Evolutionary conservation across 2,888 invertebrate species (phyloP).

Genomic region (Bellardia pandia): DNA sequence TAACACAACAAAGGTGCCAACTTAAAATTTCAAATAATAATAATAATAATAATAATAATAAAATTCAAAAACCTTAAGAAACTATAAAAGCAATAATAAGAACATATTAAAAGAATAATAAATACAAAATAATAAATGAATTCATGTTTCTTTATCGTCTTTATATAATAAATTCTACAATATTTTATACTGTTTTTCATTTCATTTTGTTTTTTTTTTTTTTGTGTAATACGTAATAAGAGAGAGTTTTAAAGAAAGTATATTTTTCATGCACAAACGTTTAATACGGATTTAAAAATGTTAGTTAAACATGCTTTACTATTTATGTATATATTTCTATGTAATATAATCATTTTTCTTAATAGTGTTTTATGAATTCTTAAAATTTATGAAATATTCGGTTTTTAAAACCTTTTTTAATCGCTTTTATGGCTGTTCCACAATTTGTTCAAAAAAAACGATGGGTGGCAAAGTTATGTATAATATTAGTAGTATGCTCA

Average conservation of each 20-base stretch:
- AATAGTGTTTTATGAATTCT: slow-evolving; percentile 37
- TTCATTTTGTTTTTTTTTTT: not conserved
- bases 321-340: not conserved
- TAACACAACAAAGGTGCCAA: not conserved
- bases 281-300: slow-evolving; percentile 8
- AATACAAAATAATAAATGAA: not conserved
- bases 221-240: slow-evolving; percentile 18
- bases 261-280: slow-evolving; percentile 30
- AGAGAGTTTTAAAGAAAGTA: slow-evolving; percentile 25
- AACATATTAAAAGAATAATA: not conserved
- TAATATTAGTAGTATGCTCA: slow-evolving; percentile 84
- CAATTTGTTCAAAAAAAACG: slow-evolving; percentile 65
- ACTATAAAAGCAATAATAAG: not conserved
- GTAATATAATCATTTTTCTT: slow-evolving; percentile 5
- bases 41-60: not conserved
- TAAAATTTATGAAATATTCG: slow-evolving; percentile 9
- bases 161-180: slow-evolving; percentile 33
- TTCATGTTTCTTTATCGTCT: not conserved
- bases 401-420: slow-evolving; percentile 42
- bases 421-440: slow-evolving; percentile 9
- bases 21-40: not conserved
- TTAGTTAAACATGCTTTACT: slow-evolving; percentile 11
- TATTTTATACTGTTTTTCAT: not conserved
- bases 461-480: slow-evolving; percentile 84
- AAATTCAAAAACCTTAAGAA: not conserved